Evolutionary conservation across 2,888 invertebrate species (phyloP).

Genomic region (Exocentrus adspersus): DNA sequence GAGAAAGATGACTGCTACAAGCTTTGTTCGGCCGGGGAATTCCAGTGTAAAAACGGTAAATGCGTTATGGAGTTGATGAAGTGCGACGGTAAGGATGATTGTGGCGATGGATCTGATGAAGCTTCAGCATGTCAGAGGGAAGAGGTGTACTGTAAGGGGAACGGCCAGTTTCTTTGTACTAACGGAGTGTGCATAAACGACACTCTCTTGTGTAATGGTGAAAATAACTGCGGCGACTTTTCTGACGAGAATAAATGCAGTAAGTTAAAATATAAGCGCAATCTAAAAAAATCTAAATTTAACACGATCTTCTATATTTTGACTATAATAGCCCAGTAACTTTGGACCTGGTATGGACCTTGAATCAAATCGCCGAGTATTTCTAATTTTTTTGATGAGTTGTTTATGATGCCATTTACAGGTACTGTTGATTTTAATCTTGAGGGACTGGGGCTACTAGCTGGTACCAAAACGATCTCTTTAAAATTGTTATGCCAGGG

Average conservation of each 20-base stretch:
- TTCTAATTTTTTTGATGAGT: too few relatives aligned
- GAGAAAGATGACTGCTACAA: constrained; percentile 69
- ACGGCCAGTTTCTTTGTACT: constrained; percentile 72
- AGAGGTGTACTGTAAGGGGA: constrained; percentile 56
- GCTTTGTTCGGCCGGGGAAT: constrained; percentile 65
- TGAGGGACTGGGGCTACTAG: too few relatives aligned
- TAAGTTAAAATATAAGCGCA: constrained; percentile 60
- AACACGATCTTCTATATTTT: too few relatives aligned
- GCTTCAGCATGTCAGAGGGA: constrained; percentile 59
- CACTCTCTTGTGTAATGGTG: constrained; percentile 76
- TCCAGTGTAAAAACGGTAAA: constrained; percentile 71
- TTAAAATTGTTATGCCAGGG: too few relatives aligned
- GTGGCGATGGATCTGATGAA: constrained; percentile 76
- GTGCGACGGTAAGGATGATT: constrained; percentile 80
- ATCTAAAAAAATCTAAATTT: too few relatives aligned
- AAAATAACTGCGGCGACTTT: constrained; percentile 75
- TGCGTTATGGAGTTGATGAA: constrained; percentile 73
- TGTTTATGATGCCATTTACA: too few relatives aligned
- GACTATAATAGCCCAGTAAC: too few relatives aligned
- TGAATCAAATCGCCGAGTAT: too few relatives aligned
- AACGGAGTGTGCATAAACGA: constrained; percentile 74
- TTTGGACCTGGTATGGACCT: too few relatives aligned
- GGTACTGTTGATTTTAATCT: too few relatives aligned
- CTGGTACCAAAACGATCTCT: too few relatives aligned
- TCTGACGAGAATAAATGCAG: constrained; percentile 77